Conservation (phyloP, 2,113 vertebrate species). For the Prolemur simus region DNA sequence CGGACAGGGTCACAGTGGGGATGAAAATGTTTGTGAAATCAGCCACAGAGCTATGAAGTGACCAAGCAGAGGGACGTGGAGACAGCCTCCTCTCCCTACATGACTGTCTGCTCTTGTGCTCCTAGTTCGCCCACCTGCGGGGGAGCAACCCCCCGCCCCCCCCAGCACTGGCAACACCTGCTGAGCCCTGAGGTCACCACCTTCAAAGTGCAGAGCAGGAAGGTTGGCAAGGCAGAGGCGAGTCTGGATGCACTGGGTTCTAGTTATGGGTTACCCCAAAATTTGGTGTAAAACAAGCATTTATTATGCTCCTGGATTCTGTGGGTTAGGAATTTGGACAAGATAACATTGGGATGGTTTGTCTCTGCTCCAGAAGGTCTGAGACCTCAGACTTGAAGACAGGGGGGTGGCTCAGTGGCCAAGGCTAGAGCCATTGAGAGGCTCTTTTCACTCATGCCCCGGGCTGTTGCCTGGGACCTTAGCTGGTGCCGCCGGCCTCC, state of each 20-base stretch:
- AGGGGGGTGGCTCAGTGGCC: neutral
- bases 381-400: neutral
- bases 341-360: neutral
- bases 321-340: neutral
- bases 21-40: conserved; percentile 92
- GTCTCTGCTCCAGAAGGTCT: neutral
- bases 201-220: neutral
- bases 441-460: neutral
- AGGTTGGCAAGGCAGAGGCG: neutral
- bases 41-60: conserved; percentile 91
- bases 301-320: neutral
- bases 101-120: neutral
- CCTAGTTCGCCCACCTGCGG: neutral
- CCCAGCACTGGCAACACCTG: neutral
- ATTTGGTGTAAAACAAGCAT: neutral
- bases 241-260: no score
- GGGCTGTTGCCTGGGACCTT: neutral
- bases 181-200: neutral
- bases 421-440: neutral
- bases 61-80: conserved; percentile 92
- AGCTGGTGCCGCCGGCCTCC: neutral
- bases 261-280: fast-evolving
- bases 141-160: neutral
- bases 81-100: conserved; percentile 88
- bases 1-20: conserved; percentile 93